These are phyloP conservation scores for Orbicella faveolata DNA, from an alignment of 64 coral and sea anemone genomes.

Conservation along the genomic window DNA sequence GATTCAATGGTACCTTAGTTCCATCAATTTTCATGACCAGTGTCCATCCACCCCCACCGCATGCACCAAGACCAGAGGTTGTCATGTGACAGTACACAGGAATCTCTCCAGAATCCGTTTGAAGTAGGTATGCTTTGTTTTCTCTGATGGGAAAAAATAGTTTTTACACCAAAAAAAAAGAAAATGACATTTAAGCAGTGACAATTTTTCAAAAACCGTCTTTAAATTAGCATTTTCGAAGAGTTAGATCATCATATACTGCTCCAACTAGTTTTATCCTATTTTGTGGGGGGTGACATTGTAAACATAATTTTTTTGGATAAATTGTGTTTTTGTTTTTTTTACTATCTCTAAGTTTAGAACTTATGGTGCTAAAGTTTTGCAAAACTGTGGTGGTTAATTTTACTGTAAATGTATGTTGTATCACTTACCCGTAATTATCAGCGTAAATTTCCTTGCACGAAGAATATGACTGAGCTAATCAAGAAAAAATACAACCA, in stretches of 20 bases:
- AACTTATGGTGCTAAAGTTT: too few relatives aligned
- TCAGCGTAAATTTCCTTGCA: background rate
- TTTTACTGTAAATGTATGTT: background rate
- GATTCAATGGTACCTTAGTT: background rate
- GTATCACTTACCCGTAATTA: background rate
- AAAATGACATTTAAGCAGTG: too few relatives aligned
- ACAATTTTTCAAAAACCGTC: too few relatives aligned
- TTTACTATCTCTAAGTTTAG: too few relatives aligned
- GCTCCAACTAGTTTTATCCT: too few relatives aligned
- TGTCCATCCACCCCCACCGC: background rate
- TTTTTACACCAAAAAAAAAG: too few relatives aligned
- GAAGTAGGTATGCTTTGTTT: background rate
- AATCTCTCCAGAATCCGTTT: background rate
- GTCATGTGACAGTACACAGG: slow-evolving; percentile 6
- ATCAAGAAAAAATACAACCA: background rate
- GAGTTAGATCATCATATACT: too few relatives aligned
- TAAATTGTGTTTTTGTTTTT: too few relatives aligned
- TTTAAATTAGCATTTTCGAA: too few relatives aligned
- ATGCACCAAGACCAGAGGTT: background rate
- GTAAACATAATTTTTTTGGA: too few relatives aligned
- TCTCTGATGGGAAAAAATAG: background rate
- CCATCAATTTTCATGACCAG: slow-evolving; percentile 5
- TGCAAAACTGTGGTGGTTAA: background rate
- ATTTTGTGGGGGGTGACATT: too few relatives aligned
- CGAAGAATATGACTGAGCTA: background rate